Conservation (phyloP, 2,888 invertebrate genomes). For the Zygaena filipendulae region DNA sequence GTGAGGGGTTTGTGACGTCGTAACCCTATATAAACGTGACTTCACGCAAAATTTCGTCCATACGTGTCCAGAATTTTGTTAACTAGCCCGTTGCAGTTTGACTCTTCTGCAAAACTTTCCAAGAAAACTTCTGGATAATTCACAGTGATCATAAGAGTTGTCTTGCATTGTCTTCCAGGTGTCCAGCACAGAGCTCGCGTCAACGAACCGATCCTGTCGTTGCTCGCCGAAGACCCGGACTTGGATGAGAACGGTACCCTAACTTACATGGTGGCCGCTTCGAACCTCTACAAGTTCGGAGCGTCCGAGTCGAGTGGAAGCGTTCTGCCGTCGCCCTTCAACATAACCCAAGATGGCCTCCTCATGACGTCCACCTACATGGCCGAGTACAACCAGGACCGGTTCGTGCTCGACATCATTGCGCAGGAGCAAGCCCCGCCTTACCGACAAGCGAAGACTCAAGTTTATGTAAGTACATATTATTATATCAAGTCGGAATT, state of each 20-base stretch:
- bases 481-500: neutral
- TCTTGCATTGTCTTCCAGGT: no score
- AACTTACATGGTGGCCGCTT: conserved; percentile 82
- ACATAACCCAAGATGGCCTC: conserved; percentile 75
- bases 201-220: conserved; percentile 78
- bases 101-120: no score
- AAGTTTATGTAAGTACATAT: conserved; percentile 76
- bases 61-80: no score
- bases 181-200: conserved; percentile 82
- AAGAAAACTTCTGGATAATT: no score
- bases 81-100: no score
- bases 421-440: conserved; percentile 86
- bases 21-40: no score
- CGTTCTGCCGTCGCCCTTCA: conserved; percentile 89
- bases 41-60: no score
- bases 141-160: no score
- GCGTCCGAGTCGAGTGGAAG: conserved; percentile 83
- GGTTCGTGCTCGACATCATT: conserved; percentile 85
- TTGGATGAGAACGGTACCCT: conserved; percentile 85
- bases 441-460: conserved; percentile 78
- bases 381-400: conserved; percentile 90
- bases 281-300: conserved; percentile 83
- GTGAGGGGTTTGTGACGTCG: no score
- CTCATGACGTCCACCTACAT: conserved; percentile 82
- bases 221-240: conserved; percentile 86